These are phyloP conservation scores for Bovichtus diacanthus DNA, from an alignment of 2,797 vertebrate genomes.

Conservation along the genomic window DNA sequence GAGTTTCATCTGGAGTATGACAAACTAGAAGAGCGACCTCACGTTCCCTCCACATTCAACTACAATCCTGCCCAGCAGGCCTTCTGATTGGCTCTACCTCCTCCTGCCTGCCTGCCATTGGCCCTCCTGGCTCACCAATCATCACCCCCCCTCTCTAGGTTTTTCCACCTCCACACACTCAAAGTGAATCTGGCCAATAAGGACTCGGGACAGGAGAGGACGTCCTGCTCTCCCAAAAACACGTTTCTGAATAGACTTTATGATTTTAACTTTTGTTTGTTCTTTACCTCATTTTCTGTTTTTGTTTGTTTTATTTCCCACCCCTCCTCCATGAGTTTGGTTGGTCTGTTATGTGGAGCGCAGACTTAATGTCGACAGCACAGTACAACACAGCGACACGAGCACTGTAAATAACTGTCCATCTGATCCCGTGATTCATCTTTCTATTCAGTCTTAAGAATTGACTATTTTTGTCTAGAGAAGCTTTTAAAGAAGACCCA, in stretches of 20 bases:
- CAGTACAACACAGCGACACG: conserved; percentile 46
- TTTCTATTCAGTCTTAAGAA: conserved; percentile 65
- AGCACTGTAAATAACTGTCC: conserved; percentile 65
- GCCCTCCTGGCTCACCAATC: conserved; percentile 93
- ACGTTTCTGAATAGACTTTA: conserved; percentile 90
- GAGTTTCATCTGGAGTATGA: conserved; percentile 97
- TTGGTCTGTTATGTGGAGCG: conserved; percentile 45
- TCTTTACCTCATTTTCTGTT: conserved; percentile 58
- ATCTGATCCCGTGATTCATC: conserved; percentile 55
- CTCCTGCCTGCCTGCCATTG: conserved; percentile 87
- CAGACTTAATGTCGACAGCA: conserved; percentile 58
- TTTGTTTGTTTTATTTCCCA: conserved; percentile 85
- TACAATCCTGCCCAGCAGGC: conserved; percentile 98
- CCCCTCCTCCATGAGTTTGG: conserved; percentile 54
- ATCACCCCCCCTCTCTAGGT: conserved; percentile 69
- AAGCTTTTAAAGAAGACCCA: conserved; percentile 73
- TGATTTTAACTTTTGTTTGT: conserved; percentile 83
- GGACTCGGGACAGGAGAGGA: conserved; percentile 83
- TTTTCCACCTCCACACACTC: conserved; percentile 83
- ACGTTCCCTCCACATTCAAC: conserved; percentile 96
- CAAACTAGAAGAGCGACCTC: conserved; percentile 96
- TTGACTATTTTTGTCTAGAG: conserved; percentile 72
- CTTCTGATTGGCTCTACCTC: conserved; percentile 90
- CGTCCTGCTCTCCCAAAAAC: conserved; percentile 55
- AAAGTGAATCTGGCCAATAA: conserved; percentile 90